phyloP scores from a whole-genome alignment of 1,140 invertebrate species.

The Drosophila simulans region DNA sequence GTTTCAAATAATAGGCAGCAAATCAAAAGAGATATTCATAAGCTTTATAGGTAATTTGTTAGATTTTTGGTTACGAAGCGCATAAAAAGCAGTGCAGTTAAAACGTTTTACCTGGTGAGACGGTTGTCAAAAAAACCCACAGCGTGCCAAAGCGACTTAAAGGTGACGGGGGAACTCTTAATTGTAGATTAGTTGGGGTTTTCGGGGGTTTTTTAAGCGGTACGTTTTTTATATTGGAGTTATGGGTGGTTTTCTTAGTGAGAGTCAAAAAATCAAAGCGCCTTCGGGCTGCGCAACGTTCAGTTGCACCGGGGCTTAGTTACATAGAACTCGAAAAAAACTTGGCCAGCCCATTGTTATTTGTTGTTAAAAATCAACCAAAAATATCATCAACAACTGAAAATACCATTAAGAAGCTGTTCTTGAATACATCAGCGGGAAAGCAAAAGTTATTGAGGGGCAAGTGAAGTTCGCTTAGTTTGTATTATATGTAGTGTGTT shows the following conservation, averaged over 20 bases:
- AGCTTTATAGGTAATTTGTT: conserved; percentile 20
- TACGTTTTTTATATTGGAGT: conserved; percentile 23
- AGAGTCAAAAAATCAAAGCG: conserved; percentile 78
- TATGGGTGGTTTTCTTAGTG: conserved; percentile 39
- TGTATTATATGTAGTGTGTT: conserved; percentile 23
- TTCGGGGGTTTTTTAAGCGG: conserved; percentile 52
- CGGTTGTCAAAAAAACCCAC: conserved; percentile 85
- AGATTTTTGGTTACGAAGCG: conserved; percentile 72
- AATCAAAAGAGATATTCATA: conserved; percentile 41
- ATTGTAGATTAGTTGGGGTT: conserved; percentile 48
- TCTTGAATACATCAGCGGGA: conserved; percentile 72
- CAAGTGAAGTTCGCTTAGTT: conserved; percentile 65
- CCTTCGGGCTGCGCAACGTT: conserved; percentile 63
- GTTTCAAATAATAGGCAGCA: conserved; percentile 43
- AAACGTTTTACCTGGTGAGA: conserved; percentile 85
- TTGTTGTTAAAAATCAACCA: conserved; percentile 56
- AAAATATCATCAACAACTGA: conserved; percentile 60
- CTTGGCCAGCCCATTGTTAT: conserved; percentile 17
- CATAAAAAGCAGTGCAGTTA: conserved; percentile 82
- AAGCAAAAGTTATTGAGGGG: conserved; percentile 71
- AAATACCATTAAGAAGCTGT: conserved; percentile 73
- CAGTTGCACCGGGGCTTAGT: conserved; percentile 42
- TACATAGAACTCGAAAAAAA: conserved; percentile 36
- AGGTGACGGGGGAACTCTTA: conserved; percentile 65
- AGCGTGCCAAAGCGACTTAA: conserved; percentile 87